Percentiles rank a stretch among this genome's conserved stretches.
Conservation (phyloP, 2,888 invertebrate species). For the Salpingus planirostris region DNA sequence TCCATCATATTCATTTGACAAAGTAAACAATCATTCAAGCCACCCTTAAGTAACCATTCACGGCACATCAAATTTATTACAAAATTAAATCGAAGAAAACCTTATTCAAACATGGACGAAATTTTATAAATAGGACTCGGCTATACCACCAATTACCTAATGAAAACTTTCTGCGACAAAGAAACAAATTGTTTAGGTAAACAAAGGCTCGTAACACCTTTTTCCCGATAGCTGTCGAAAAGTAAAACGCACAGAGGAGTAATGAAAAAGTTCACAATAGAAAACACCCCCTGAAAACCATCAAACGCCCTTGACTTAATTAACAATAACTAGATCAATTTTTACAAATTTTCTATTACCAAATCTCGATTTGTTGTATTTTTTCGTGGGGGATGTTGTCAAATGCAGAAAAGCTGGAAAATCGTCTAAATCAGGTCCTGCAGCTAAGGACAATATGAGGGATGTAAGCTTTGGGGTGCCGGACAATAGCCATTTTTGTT, state of each 20-base stretch:
- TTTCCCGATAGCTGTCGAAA: neutral
- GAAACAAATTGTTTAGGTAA: slow-evolving; percentile 6
- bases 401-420: slow-evolving; percentile 3
- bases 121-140: slow-evolving; percentile 3
- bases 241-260: neutral
- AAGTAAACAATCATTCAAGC: slow-evolving; percentile 1
- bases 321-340: no score
- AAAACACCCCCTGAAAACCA: neutral
- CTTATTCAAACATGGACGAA: no score
- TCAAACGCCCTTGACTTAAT: no score
- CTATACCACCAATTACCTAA: slow-evolving; percentile 7
- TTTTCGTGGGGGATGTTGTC: neutral
- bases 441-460: slow-evolving; percentile 3
- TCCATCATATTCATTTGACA: slow-evolving; percentile 6
- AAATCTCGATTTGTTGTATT: neutral
- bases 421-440: slow-evolving; percentile 6
- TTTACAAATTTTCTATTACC: neutral
- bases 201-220: slow-evolving; percentile 4
- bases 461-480: slow-evolving; percentile 10
- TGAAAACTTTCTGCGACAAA: slow-evolving; percentile 2
- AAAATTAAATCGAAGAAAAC: no score
- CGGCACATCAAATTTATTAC: slow-evolving; percentile 1
- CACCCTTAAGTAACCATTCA: neutral
- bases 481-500: slow-evolving; percentile 25
- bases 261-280: neutral